Conservation (phyloP, 1,140 invertebrate genomes). For the Cheumatopsyche charites region DNA sequence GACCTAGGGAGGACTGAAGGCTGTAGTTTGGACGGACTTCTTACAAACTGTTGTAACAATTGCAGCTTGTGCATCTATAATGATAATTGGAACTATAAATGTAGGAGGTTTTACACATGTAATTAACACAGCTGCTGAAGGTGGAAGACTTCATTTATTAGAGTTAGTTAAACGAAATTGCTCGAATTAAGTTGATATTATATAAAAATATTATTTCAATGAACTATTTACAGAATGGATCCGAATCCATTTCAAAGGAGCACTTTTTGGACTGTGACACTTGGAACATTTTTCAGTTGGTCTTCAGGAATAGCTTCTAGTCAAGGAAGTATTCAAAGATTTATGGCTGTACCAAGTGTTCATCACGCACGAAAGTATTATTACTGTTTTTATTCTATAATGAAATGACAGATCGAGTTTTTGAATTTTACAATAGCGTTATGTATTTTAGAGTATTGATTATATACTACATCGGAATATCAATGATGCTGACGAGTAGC, state of each 20-base stretch:
- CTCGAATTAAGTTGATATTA: background rate
- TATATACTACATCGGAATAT: conserved; percentile 54
- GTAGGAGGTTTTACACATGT: conserved; percentile 71
- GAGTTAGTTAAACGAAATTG: conserved; percentile 30
- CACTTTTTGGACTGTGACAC: conserved; percentile 71
- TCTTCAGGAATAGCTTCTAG: conserved; percentile 54
- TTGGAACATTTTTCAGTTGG: conserved; percentile 76
- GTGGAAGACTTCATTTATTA: conserved; percentile 62
- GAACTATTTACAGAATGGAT: conserved; percentile 59
- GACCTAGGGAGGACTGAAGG: conserved; percentile 80
- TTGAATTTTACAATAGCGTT: background rate
- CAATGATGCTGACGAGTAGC: conserved; percentile 57
- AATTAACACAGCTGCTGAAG: conserved; percentile 62
- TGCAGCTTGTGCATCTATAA: conserved; percentile 70
- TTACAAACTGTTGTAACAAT: conserved; percentile 81
- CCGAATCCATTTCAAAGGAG: conserved; percentile 72
- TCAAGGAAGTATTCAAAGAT: conserved; percentile 69
- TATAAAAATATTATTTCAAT: background rate
- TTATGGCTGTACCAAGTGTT: conserved; percentile 62
- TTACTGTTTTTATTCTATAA: conserved; percentile 2
- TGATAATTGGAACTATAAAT: conserved; percentile 69
- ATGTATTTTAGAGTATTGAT: conserved; percentile 50
- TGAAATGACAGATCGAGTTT: background rate
- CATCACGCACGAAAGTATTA: conserved; percentile 58
- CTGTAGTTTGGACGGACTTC: conserved; percentile 87